These are phyloP conservation scores for Rugalucina vietnamica DNA, from an alignment of 2,888 invertebrate species.

Conservation along the genomic window DNA sequence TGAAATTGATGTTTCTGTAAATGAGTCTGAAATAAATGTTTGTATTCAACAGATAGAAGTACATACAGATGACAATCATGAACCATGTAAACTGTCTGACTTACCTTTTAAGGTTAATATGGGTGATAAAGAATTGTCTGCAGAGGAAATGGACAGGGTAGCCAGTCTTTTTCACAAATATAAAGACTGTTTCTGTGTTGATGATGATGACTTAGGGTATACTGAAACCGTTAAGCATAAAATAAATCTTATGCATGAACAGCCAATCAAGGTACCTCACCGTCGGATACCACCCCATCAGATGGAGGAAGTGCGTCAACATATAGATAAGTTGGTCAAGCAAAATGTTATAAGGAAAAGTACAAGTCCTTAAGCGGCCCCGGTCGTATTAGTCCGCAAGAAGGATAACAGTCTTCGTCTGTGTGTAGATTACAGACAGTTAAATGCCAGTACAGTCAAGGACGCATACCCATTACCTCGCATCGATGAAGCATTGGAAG, in stretches of 20 bases:
- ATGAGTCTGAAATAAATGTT: conserved; percentile 11
- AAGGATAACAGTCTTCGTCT: conserved; percentile 6
- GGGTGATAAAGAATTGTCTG: background rate
- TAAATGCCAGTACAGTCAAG: conserved; percentile 31
- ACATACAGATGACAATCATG: background rate
- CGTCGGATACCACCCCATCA: conserved; percentile 6
- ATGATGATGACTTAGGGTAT: conserved; percentile 21
- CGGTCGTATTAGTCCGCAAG: conserved; percentile 21
- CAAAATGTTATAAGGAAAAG: conserved; percentile 13
- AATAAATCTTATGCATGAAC: background rate
- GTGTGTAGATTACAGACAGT: conserved; percentile 47
- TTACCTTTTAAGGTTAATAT: conserved; percentile 22
- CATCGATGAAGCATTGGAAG: conserved; percentile 7
- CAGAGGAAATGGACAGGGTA: background rate
- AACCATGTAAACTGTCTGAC: background rate
- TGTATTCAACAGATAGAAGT: conserved; percentile 13
- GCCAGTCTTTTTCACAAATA: conserved; percentile 8
- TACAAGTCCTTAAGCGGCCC: conserved; percentile 14
- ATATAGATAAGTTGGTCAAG: conserved; percentile 4
- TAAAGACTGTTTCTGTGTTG: conserved; percentile 8
- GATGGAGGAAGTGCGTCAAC: conserved; percentile 18
- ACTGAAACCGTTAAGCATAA: background rate
- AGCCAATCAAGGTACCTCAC: conserved; percentile 7
- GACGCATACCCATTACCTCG: conserved; percentile 14
- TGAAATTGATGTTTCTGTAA: background rate